Evolutionary conservation across 2,888 invertebrate genomes (phyloP).

Genomic region (Marronus borbonicus): DNA sequence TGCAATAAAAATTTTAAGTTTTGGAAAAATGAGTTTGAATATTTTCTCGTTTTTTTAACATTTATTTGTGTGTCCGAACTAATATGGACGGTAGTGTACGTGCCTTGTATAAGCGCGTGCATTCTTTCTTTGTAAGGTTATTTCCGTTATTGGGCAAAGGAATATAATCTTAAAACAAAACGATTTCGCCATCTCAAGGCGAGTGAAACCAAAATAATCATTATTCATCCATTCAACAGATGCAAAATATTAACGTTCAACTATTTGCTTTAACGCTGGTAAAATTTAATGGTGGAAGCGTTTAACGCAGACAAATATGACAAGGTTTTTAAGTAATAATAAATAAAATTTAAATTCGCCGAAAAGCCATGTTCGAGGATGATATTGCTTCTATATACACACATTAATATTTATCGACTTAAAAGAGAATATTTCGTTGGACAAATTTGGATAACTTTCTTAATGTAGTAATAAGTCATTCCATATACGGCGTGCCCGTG

Average conservation of each 20-base stretch:
- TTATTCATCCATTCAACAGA: background rate
- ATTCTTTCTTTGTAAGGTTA: constrained; percentile 4
- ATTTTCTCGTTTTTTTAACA: too few species aligned
- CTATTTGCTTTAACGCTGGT: background rate
- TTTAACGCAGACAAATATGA: background rate
- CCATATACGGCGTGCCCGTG: constrained; percentile 25
- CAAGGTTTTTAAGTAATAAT: constrained; percentile 17
- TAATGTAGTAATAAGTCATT: constrained; percentile 36
- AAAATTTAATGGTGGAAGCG: background rate
- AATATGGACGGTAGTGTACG: too few species aligned
- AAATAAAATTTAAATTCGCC: constrained; percentile 5
- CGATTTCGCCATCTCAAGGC: background rate
- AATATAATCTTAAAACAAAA: background rate
- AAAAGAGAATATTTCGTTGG: constrained; percentile 1
- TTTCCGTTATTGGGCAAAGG: background rate
- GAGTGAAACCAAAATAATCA: background rate
- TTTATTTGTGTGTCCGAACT: too few species aligned
- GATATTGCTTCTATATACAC: background rate
- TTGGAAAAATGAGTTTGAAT: too few species aligned
- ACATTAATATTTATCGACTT: constrained; percentile 7
- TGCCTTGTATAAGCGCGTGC: background rate
- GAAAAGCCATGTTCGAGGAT: background rate
- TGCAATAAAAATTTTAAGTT: too few species aligned
- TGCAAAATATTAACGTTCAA: background rate
- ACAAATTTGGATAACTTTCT: background rate